Conservation (phyloP, 2,888 invertebrate genomes). For the Troides aeacus region DNA sequence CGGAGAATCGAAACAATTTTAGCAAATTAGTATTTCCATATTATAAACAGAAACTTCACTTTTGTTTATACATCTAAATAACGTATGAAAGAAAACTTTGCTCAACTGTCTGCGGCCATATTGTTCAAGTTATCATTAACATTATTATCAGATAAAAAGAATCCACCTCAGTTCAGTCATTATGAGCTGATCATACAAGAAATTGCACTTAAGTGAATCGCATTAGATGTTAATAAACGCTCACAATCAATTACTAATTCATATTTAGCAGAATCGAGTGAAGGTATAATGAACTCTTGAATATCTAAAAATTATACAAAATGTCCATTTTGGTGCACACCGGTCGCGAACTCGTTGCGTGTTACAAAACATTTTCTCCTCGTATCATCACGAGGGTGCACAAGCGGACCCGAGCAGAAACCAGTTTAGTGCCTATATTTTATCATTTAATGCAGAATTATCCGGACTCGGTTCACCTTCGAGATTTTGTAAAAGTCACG, state of each 20-base stretch:
- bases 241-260: background rate
- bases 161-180: no score
- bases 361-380: slow-evolving; percentile 23
- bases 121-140: no score
- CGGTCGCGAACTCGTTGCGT: slow-evolving; percentile 11
- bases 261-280: background rate
- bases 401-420: slow-evolving; percentile 6
- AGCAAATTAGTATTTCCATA: no score
- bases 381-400: slow-evolving; percentile 11
- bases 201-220: background rate
- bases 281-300: slow-evolving; percentile 18
- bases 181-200: background rate
- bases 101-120: no score
- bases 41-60: no score
- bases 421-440: slow-evolving; percentile 27
- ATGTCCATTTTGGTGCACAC: slow-evolving; percentile 7
- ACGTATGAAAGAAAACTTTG: no score
- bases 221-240: background rate
- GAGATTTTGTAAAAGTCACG: slow-evolving; percentile 27
- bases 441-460: slow-evolving; percentile 26
- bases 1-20: no score
- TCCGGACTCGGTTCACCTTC: slow-evolving; percentile 27
- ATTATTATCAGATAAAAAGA: no score
- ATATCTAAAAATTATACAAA: slow-evolving; percentile 14
- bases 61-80: no score